Percentiles rank a stretch among this genome's conserved stretches.
Conservation (phyloP, 2,797 vertebrate species). For the Bovichtus variegatus region DNA sequence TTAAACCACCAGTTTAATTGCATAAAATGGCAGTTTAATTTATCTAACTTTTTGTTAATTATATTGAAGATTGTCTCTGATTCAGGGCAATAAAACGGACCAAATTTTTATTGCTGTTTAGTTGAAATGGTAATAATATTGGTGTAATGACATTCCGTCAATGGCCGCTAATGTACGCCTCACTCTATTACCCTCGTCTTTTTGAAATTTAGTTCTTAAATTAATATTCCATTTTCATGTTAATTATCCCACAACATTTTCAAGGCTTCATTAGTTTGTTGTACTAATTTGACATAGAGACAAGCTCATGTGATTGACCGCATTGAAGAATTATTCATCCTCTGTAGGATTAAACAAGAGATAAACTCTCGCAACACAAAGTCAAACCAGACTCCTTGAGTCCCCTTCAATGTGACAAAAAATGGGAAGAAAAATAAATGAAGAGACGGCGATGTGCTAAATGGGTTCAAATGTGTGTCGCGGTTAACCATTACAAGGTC, state of each 20-base stretch:
- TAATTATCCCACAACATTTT: conserved; percentile 74
- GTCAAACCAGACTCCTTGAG: conserved; percentile 63
- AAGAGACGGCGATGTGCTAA: conserved; percentile 85
- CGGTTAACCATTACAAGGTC: conserved; percentile 92
- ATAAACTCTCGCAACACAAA: conserved; percentile 39
- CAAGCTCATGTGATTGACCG: conserved; percentile 48
- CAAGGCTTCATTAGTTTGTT: conserved; percentile 73
- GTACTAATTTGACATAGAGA: conserved; percentile 61
- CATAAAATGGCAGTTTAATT: conserved; percentile 50
- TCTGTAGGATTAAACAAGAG: conserved; percentile 19
- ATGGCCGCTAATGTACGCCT: conserved; percentile 68
- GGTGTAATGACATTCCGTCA: conserved; percentile 73
- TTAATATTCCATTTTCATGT: conserved; percentile 73
- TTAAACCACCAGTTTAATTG: conserved; percentile 38
- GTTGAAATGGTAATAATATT: conserved; percentile 64
- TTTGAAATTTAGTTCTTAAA: conserved; percentile 69
- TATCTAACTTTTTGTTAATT: conserved; percentile 44
- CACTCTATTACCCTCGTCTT: conserved; percentile 73
- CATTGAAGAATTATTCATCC: conserved; percentile 40
- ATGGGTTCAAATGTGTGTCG: conserved; percentile 90
- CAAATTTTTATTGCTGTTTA: conserved; percentile 52
- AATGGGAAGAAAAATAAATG: conserved; percentile 76
- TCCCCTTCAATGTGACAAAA: conserved; percentile 66
- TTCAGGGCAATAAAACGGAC: conserved; percentile 49
- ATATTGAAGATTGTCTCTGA: conserved; percentile 48